phyloP scores from a whole-genome alignment of 1,140 invertebrate species.

The Brachystomella parvula region DNA sequence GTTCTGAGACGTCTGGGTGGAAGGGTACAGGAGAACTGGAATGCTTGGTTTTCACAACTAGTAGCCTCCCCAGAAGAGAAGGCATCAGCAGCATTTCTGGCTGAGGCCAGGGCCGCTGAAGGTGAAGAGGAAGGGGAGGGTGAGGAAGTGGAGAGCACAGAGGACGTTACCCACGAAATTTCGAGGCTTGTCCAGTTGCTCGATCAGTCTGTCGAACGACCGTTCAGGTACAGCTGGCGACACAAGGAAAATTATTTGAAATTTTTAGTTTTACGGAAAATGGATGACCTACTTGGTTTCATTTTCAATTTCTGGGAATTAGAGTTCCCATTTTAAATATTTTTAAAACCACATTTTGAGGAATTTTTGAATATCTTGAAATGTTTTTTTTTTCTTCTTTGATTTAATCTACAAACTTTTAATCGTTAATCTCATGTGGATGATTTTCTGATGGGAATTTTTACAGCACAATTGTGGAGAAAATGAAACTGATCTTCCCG shows the following conservation, averaged over 20 bases:
- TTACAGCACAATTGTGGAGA: neutral
- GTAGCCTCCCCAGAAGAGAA: neutral
- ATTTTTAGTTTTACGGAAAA: too few relatives aligned
- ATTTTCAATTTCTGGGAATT: too few relatives aligned
- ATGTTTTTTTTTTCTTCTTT: neutral
- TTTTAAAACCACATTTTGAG: too few relatives aligned
- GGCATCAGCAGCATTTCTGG: neutral
- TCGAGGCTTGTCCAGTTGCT: neutral
- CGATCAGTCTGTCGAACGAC: neutral
- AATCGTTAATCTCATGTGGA: too few relatives aligned
- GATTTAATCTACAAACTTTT: too few relatives aligned
- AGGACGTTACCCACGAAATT: neutral
- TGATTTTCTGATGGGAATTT: neutral
- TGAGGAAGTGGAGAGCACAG: neutral
- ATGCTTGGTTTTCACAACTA: neutral
- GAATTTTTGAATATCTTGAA: too few relatives aligned
- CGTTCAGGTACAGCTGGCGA: neutral
- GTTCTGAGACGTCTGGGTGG: conserved; percentile 12
- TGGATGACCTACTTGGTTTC: too few relatives aligned
- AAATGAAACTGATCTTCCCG: neutral
- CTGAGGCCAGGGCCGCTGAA: neutral
- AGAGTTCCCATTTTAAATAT: too few relatives aligned
- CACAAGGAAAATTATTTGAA: too few relatives aligned
- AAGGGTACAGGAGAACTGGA: conserved; percentile 10
- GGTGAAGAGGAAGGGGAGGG: neutral